Evolutionary conservation across 2,888 invertebrate genomes (phyloP).

Genomic region (Mechanitis mazaeus): DNA sequence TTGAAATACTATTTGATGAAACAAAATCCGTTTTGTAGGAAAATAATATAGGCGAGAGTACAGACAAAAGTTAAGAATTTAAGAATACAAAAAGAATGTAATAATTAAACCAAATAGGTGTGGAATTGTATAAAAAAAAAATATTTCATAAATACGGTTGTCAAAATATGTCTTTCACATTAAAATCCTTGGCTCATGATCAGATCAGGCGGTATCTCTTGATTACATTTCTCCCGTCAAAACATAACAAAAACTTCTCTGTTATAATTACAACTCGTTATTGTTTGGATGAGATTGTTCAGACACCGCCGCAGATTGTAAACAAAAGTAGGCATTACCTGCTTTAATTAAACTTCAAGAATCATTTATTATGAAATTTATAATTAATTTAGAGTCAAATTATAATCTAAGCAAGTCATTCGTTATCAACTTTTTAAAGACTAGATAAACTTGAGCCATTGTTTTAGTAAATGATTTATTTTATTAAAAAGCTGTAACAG

Average conservation of each 20-base stretch:
- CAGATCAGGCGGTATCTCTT: conserved; percentile 41
- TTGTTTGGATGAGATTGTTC: conserved; percentile 33
- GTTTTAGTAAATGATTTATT: background rate
- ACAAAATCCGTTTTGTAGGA: too few species aligned
- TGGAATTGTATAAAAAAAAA: conserved; percentile 21
- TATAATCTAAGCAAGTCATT: conserved; percentile 34
- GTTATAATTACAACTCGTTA: conserved; percentile 34
- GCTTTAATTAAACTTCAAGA: conserved; percentile 36
- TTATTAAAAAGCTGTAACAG: background rate
- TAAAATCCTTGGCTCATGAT: conserved; percentile 44
- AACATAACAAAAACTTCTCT: conserved; percentile 35
- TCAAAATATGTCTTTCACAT: conserved; percentile 53
- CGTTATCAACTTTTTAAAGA: conserved; percentile 26
- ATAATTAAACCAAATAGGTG: background rate
- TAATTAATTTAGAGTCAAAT: conserved; percentile 35
- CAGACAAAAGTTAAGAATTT: too few species aligned
- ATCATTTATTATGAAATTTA: conserved; percentile 35
- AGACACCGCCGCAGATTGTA: conserved; percentile 30
- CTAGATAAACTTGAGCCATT: conserved; percentile 9
- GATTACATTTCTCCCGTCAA: conserved; percentile 58
- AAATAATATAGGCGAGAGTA: too few species aligned
- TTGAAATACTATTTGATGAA: background rate
- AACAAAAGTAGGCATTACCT: conserved; percentile 32
- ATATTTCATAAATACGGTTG: conserved; percentile 49
- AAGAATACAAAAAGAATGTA: background rate